These are phyloP conservation scores for Rhinopomastus cyanomelas DNA, from an alignment of 2,113 vertebrate species.

Conservation along the genomic window DNA sequence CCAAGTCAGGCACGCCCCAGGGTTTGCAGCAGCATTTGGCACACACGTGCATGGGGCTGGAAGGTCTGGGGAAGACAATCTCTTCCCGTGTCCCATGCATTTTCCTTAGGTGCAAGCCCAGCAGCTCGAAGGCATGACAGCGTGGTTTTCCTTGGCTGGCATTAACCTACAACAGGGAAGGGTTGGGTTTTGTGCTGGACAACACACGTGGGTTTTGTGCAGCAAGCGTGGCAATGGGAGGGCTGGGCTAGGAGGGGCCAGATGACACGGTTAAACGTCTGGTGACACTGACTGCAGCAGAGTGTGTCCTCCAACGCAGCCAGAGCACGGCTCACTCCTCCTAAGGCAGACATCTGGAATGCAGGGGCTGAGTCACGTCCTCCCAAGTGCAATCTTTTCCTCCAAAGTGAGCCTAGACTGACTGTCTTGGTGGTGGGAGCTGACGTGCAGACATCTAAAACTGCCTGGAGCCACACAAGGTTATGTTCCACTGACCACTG, in stretches of 20 bases:
- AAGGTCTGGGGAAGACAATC: neutral
- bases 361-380: neutral
- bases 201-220: neutral
- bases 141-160: neutral
- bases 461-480: neutral
- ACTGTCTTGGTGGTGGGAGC: neutral
- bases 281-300: neutral
- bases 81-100: neutral
- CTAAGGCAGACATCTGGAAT: neutral
- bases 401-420: neutral
- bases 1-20: neutral
- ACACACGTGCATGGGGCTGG: rapidly evolving
- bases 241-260: neutral
- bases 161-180: neutral
- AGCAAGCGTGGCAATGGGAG: neutral
- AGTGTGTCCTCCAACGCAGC: neutral
- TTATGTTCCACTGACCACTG: neutral
- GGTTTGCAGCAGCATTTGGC: neutral
- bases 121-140: neutral
- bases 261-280: neutral
- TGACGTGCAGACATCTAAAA: neutral
- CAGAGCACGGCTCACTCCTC: neutral
- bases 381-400: neutral
- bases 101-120: neutral
- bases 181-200: rapidly evolving